Conservation (phyloP, 92 coral and sea anemone species). For the Heteractis magnifica region DNA sequence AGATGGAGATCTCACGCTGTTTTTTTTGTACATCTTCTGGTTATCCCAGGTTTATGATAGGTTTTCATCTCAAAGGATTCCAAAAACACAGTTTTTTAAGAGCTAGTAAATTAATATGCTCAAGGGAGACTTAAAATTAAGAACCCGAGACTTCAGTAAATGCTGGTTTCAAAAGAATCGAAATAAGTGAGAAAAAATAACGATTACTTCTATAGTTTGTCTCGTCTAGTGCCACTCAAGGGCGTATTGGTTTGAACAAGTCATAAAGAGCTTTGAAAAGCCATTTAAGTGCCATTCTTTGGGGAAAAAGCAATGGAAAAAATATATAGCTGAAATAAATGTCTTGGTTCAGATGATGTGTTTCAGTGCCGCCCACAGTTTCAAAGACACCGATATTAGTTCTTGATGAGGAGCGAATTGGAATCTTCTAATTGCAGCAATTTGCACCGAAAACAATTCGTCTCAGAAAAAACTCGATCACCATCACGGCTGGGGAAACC, state of each 20-base stretch:
- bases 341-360: neutral
- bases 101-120: too few species aligned
- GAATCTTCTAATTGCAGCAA: conserved; percentile 1
- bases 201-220: neutral
- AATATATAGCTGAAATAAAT: neutral
- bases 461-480: neutral
- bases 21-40: too few species aligned
- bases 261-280: neutral
- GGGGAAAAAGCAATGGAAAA: neutral
- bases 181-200: too few species aligned
- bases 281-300: neutral
- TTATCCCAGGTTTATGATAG: too few species aligned
- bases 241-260: neutral
- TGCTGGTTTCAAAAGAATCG: too few species aligned
- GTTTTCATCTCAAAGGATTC: too few species aligned
- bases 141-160: too few species aligned
- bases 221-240: neutral
- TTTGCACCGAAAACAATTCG: neutral
- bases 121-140: too few species aligned
- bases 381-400: neutral
- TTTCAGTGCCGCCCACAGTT: neutral
- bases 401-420: neutral
- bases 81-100: too few species aligned
- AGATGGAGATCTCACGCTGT: too few species aligned
- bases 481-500: neutral